Percentiles rank a stretch among this genome's conserved stretches.
phyloP scores from a whole-genome alignment of 2,888 invertebrate species.

The Macrostomum cliftonense region DNA sequence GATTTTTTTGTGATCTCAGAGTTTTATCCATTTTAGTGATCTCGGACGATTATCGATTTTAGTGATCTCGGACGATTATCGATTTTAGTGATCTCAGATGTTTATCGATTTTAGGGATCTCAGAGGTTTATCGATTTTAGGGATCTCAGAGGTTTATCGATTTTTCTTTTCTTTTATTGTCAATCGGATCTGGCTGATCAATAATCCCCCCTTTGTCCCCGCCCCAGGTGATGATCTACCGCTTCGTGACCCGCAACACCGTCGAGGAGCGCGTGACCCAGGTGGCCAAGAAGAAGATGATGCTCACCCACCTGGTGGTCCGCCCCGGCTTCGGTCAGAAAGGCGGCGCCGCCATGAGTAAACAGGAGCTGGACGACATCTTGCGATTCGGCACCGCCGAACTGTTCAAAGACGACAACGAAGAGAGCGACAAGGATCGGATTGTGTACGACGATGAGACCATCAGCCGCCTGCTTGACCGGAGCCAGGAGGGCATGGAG shows the following conservation, averaged over 20 bases:
- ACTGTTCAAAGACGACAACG: slow-evolving; percentile 64
- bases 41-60: too few species aligned
- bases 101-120: too few species aligned
- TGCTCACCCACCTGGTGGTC: slow-evolving; percentile 89
- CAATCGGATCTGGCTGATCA: too few species aligned
- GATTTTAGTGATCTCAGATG: too few species aligned
- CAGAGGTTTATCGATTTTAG: too few species aligned
- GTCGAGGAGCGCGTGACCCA: slow-evolving; percentile 96
- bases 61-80: too few species aligned
- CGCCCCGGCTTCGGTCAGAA: slow-evolving; percentile 52
- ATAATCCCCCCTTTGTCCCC: too few species aligned
- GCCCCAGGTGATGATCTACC: slow-evolving; percentile 59
- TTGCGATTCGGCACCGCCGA: slow-evolving; percentile 94
- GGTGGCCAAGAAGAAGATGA: slow-evolving; percentile 96
- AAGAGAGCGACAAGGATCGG: slow-evolving; percentile 16
- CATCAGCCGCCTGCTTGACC: slow-evolving; percentile 70
- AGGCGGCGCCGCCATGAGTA: slow-evolving; percentile 58
- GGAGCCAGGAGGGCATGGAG: slow-evolving; percentile 48
- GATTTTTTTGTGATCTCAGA: too few species aligned
- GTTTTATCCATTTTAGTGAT: too few species aligned
- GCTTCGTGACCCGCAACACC: slow-evolving; percentile 92
- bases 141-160: too few species aligned
- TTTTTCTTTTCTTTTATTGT: too few species aligned
- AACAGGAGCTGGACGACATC: slow-evolving; percentile 95
- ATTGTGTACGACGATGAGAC: slow-evolving; percentile 73